phyloP scores from a whole-genome alignment of 1,140 invertebrate species.

The Drosophila kikkawai region DNA sequence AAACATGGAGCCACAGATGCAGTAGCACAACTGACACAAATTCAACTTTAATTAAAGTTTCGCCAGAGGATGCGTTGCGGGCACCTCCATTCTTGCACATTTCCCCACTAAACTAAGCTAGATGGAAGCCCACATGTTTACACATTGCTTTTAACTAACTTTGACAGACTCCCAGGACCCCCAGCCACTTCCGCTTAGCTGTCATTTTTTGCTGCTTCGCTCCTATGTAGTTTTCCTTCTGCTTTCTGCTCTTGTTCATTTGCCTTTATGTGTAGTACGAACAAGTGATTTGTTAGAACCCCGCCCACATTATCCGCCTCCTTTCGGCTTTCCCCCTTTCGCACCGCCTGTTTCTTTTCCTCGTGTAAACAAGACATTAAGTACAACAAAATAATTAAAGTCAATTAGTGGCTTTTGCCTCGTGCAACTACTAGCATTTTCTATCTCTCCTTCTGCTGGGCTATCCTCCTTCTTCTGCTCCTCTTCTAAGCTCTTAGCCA shows the following conservation, averaged over 20 bases:
- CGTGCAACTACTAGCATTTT: conserved; percentile 45
- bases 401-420: conserved; percentile 77
- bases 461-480: background rate
- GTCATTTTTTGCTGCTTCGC: conserved; percentile 12
- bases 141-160: conserved; percentile 66
- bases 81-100: conserved; percentile 10
- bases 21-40: conserved; percentile 67
- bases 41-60: conserved; percentile 75
- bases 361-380: conserved; percentile 77
- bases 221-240: conserved; percentile 1
- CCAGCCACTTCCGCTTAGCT: background rate
- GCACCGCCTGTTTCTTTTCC: conserved; percentile 13
- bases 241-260: conserved; percentile 31
- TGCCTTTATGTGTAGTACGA: conserved; percentile 27
- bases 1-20: conserved; percentile 40
- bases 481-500: conserved; percentile 3
- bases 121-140: conserved; percentile 49
- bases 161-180: conserved; percentile 38
- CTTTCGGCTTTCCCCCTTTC: conserved; percentile 4
- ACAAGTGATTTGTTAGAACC: conserved; percentile 55
- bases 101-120: conserved; percentile 21
- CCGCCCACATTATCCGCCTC: conserved; percentile 34
- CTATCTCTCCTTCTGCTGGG: background rate
- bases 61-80: conserved; percentile 15
- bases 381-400: conserved; percentile 84